Percentiles rank a stretch among this genome's conserved stretches.
Conservation (phyloP, 1,140 invertebrate genomes). For the Papilio machaon region DNA sequence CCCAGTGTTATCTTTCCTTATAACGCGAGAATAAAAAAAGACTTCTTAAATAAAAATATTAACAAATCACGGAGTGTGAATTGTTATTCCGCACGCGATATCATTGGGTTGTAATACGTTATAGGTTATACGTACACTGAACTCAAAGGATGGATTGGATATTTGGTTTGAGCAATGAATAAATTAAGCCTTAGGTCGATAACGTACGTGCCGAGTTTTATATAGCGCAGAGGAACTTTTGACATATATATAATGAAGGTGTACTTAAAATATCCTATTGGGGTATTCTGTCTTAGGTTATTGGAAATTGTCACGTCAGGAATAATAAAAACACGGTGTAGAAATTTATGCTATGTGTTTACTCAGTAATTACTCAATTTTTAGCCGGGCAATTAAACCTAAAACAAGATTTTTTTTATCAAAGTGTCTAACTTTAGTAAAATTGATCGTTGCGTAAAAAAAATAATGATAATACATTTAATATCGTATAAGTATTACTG, state of each 20-base stretch:
- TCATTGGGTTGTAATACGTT: neutral
- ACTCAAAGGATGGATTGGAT: neutral
- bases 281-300: neutral
- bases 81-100: conserved; percentile 8
- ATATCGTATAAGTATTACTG: too few relatives aligned
- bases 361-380: too few relatives aligned
- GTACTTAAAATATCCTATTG: too few relatives aligned
- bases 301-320: neutral
- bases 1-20: neutral
- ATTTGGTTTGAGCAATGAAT: conserved; percentile 14
- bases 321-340: too few relatives aligned
- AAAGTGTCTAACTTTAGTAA: too few relatives aligned
- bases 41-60: neutral
- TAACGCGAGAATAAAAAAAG: neutral
- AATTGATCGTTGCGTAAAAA: too few relatives aligned
- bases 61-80: neutral
- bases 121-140: neutral
- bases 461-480: too few relatives aligned
- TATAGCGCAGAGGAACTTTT: neutral
- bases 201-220: neutral
- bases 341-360: too few relatives aligned
- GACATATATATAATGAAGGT: neutral
- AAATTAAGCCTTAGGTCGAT: neutral
- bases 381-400: too few relatives aligned
- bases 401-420: too few relatives aligned